phyloP scores from a whole-genome alignment of 2,888 invertebrate genomes.

The Trachelus stipa region DNA sequence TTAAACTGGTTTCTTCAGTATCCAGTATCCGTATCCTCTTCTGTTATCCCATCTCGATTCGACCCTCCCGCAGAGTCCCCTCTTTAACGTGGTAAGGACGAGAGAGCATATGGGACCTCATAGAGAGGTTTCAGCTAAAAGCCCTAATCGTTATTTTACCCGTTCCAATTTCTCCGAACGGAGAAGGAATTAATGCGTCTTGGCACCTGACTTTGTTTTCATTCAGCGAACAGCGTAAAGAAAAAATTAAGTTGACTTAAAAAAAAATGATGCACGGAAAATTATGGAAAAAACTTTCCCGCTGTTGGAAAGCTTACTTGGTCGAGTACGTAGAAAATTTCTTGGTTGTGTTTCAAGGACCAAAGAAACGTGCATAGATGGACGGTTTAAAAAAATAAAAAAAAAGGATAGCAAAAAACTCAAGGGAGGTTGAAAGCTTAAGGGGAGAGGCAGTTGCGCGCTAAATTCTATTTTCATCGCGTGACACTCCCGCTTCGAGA shows the following conservation, averaged over 20 bases:
- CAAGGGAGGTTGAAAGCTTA: constrained; percentile 2
- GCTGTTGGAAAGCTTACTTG: background rate
- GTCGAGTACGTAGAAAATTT: background rate
- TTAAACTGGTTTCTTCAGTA: constrained; percentile 44
- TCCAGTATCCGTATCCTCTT: constrained; percentile 18
- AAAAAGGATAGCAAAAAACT: constrained; percentile 15
- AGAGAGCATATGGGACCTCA: constrained; percentile 11
- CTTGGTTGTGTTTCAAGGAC: background rate
- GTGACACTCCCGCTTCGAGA: constrained; percentile 1
- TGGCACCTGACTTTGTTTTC: constrained; percentile 21
- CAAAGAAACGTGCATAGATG: background rate
- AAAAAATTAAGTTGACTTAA: background rate
- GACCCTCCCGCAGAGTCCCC: background rate
- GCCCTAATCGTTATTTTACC: constrained; percentile 51
- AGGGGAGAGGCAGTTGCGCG: constrained; percentile 13
- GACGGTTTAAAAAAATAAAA: constrained; percentile 4
- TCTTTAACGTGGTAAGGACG: background rate
- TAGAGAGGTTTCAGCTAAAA: constrained; percentile 43
- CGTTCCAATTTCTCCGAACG: constrained; percentile 30
- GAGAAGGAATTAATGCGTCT: constrained; percentile 42
- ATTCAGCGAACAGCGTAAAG: background rate
- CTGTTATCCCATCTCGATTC: background rate
- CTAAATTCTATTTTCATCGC: constrained; percentile 21
- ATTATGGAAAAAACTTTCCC: background rate
- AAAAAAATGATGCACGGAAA: background rate